Base-by-base conservation (phyloP, 2,888 invertebrate species). In the Standfussiana lucernea region DNA sequence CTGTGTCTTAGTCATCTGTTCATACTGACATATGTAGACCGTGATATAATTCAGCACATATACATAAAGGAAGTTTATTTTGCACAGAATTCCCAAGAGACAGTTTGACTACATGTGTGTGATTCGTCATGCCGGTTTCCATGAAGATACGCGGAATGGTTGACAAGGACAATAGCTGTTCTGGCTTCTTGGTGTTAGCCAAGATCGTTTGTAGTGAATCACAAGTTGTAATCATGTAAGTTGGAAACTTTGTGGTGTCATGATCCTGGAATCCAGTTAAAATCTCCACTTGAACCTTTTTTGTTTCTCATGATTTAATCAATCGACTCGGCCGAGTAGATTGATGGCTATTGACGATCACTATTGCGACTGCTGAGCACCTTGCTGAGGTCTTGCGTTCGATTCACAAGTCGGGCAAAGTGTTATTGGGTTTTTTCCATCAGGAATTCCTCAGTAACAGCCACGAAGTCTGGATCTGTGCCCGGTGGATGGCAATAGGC, bases 1-100 rank as follows among this genome's bases (percentile, higher is more conserved):
- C 28, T 65, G 70, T 21, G 7, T 61, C 61, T 81, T 45, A 85
- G 82, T 81, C 85, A 85, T 82, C 61, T 68, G 62, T 64, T 72
- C 47, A 59, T 61, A 32, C 45, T 47, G 73, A 56, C 61, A 40
- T 35, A 68, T 75, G 53, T 81, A 15, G 68, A 65, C 24, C 72
- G 47, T 61, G 50, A 68, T 69, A 64, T 66, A 59, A 67, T 62
- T 72, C 15, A 72, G 47, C 32, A 71, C 56, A 40, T 28, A 64
- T 10, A 13, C 40, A 65, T 50, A 8, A 64, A 74, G 73, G 86
- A 66, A 77, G 71, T 83, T 86, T 65, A 68, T 35, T 56, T 65
- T 71, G 64, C 0, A 11, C 47, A 69, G 83, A 59, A 78, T 75
- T 78, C 83, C 74, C 83, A 73, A 7, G 65, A 74, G 83, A 78